Percentiles rank a stretch among this genome's conserved stretches.
Conservation (phyloP, 2,888 invertebrate species). For the Philereme vetulata region DNA sequence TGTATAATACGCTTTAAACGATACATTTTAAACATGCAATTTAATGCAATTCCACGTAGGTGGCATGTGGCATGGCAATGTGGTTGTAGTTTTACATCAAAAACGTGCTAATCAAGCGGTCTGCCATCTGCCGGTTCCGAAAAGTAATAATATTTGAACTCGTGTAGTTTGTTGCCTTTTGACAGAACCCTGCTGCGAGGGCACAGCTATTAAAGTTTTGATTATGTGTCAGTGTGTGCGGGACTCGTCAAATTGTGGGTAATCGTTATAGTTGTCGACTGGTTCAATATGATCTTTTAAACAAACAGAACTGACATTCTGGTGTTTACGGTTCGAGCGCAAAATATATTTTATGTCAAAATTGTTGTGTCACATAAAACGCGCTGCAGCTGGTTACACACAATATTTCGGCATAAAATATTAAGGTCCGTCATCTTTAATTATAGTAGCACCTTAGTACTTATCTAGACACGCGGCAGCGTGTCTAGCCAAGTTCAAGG, state of each 20-base stretch:
- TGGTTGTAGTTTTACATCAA: slow-evolving; percentile 17
- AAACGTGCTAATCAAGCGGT: slow-evolving; percentile 16
- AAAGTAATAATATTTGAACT: slow-evolving; percentile 18
- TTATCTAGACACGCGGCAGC: no score
- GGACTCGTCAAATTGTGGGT: slow-evolving; percentile 16
- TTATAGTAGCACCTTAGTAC: no score
- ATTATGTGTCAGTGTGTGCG: slow-evolving; percentile 23
- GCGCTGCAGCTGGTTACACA: no score
- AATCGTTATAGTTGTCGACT: slow-evolving; percentile 8
- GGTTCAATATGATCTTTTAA: background rate
- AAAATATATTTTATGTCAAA: background rate
- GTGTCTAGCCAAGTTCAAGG: no score
- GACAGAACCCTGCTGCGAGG: slow-evolving; percentile 24
- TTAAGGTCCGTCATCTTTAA: no score
- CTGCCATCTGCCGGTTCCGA: slow-evolving; percentile 17
- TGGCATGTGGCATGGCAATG: slow-evolving; percentile 10
- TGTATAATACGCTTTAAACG: background rate
- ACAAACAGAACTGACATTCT: background rate
- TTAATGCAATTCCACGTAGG: slow-evolving; percentile 13
- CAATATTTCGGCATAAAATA: no score
- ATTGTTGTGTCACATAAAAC: no score
- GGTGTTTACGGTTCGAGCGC: background rate
- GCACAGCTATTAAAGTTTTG: slow-evolving; percentile 32
- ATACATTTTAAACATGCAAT: slow-evolving; percentile 6
- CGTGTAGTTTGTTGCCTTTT: slow-evolving; percentile 17